phyloP scores from a whole-genome alignment of 2,888 invertebrate genomes.

The Heliconius hortense region DNA sequence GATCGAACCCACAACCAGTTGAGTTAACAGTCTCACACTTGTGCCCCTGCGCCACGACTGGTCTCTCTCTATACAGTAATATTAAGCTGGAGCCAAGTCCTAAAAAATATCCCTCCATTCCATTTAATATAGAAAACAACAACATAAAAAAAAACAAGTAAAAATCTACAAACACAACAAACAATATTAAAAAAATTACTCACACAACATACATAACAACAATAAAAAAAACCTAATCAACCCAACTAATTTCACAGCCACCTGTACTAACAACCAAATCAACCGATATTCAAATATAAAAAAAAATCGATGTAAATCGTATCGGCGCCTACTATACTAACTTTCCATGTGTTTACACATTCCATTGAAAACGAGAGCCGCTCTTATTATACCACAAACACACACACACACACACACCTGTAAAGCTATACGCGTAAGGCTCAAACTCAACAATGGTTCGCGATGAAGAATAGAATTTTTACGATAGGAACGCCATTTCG shows the following conservation, averaged over 20 bases:
- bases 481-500: slow-evolving; percentile 55
- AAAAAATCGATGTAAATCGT: slow-evolving; percentile 1
- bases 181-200: not conserved
- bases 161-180: not conserved
- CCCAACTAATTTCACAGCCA: not conserved
- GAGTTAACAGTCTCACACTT: no score
- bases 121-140: no score
- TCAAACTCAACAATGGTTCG: slow-evolving; percentile 25
- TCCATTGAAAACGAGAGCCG: slow-evolving; percentile 60
- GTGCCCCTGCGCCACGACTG: no score
- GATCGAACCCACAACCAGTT: no score
- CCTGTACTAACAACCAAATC: not conserved
- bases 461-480: slow-evolving; percentile 48
- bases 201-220: not conserved
- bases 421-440: slow-evolving; percentile 30
- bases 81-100: no score
- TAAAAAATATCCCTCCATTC: no score
- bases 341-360: slow-evolving; percentile 51
- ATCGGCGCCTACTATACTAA: slow-evolving; percentile 36
- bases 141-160: no score
- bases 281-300: not conserved
- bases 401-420: slow-evolving; percentile 26
- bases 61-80: no score
- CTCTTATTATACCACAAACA: slow-evolving; percentile 20
- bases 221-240: not conserved